A percentile compares a stretch with the other conserved stretches of the same genome.
Evolutionary conservation across 2,113 vertebrate genomes (phyloP).

Genomic region (Cephalopterus ornatus): DNA sequence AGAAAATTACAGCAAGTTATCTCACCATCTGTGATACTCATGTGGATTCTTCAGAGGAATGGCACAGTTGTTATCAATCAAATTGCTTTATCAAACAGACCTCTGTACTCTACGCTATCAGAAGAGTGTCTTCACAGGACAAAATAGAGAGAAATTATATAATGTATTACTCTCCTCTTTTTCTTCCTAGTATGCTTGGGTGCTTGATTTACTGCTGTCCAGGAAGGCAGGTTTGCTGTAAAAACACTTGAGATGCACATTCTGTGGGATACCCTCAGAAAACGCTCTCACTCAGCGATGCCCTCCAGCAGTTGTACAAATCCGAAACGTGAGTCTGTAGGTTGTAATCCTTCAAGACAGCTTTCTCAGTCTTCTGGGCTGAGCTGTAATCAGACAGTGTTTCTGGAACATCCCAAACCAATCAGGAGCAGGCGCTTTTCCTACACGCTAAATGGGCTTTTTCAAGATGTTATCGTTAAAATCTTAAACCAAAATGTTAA

Average conservation of each 20-base stretch:
- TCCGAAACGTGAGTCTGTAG: background rate
- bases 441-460: background rate
- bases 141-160: background rate
- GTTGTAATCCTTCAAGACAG: slow-evolving; percentile 6
- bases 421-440: background rate
- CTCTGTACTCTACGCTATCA: background rate
- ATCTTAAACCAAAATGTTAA: slow-evolving; percentile 6
- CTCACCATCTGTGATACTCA: slow-evolving; percentile 58
- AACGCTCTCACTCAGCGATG: background rate
- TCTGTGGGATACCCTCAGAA: background rate
- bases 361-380: background rate
- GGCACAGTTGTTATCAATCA: slow-evolving; percentile 59
- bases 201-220: slow-evolving; percentile 27
- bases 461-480: background rate
- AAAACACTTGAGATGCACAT: background rate
- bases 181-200: background rate
- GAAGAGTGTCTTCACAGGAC: background rate
- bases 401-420: background rate
- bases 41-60: slow-evolving; percentile 38
- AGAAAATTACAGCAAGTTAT: slow-evolving; percentile 52
- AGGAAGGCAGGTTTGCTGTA: background rate
- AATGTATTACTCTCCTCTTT: background rate
- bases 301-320: background rate
- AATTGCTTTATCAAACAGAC: slow-evolving; percentile 18
- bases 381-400: background rate